Conservation (phyloP, 1,140 invertebrate species). For the Heterodera schachtii region DNA sequence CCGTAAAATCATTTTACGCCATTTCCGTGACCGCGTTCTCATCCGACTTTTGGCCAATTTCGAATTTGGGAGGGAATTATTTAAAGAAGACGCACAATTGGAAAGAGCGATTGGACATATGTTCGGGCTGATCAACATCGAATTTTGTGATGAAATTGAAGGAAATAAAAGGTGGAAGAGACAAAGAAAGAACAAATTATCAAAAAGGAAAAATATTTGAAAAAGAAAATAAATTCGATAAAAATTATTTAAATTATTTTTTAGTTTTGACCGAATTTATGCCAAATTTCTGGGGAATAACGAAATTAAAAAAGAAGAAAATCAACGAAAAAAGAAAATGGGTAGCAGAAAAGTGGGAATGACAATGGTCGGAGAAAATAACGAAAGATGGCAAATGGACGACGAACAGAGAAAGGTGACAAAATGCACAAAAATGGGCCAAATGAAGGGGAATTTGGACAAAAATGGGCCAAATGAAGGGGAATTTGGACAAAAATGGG, state of each 20-base stretch:
- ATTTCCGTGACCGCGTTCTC: neutral
- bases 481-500: no score
- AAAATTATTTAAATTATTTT: neutral
- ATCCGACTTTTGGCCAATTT: neutral
- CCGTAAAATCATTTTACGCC: neutral
- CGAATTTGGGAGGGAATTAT: neutral
- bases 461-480: no score
- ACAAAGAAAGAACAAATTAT: neutral
- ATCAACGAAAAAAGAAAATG: neutral
- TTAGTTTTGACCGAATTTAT: slow-evolving; percentile 3
- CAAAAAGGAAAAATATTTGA: no score
- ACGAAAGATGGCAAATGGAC: neutral
- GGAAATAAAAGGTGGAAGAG: neutral
- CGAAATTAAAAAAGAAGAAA: neutral
- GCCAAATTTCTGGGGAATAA: neutral
- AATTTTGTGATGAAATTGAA: neutral
- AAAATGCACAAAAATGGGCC: no score
- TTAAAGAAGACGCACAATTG: neutral
- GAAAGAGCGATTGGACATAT: neutral
- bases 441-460: no score
- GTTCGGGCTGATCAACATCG: neutral
- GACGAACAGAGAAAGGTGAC: neutral
- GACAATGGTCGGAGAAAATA: neutral
- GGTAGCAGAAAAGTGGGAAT: neutral
- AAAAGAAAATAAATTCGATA: neutral